Evolutionary conservation across 64 coral and sea anemone genomes (phyloP), one percentile per base, ranked within the genome.

Genomic region (Anthopleura sola): DNA sequence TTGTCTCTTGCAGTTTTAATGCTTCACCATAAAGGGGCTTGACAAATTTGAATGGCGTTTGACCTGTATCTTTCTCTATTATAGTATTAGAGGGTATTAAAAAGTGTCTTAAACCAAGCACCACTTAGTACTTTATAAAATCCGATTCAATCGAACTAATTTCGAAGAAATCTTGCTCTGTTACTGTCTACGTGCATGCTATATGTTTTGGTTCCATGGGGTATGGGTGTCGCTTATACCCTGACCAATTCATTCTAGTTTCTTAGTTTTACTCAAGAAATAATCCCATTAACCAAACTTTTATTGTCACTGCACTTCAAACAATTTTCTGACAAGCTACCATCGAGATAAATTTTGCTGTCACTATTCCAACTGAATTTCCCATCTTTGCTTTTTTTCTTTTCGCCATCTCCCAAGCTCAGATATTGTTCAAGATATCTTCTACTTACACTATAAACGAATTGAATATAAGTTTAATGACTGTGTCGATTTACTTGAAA

Each of bases 1-100:
- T n/a, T 71, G 66, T 71, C 26, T 34, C 5, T 71, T 71, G n/a
- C 9, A 66, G 24, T 4, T 31, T 66, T n/a, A 31, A 29, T 32
- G 0, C 66, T 32, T 16, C 26, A 71, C 66, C 13, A 71, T 29
- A 33, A 71, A 71, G 12, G 66, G 29, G 66, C 14, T 71, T 32
- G 29, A 71, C 24, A 32, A 71, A 16, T 33, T 71, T 71, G 10
- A 71, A 71, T 15, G 66, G 66, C 29, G n/a, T 34, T 71, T 71
- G 66, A 71, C 66, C 66, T 71, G 66, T 71, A 71, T 71, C 29
- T 71, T 71, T 71, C 66, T 71, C n/a, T 32, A 71, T 71, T 71
- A 34, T 31, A 28, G 66, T 71, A 71, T 71, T 71, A 71, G 66
- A 34, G 29, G 29, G 66, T 71, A 71, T 71, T 71, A 71, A 71